Percentiles rank a stretch among this genome's conserved stretches.
Evolutionary conservation across 2,888 invertebrate genomes (phyloP).

Genomic region (Dioctria rufipes): DNA sequence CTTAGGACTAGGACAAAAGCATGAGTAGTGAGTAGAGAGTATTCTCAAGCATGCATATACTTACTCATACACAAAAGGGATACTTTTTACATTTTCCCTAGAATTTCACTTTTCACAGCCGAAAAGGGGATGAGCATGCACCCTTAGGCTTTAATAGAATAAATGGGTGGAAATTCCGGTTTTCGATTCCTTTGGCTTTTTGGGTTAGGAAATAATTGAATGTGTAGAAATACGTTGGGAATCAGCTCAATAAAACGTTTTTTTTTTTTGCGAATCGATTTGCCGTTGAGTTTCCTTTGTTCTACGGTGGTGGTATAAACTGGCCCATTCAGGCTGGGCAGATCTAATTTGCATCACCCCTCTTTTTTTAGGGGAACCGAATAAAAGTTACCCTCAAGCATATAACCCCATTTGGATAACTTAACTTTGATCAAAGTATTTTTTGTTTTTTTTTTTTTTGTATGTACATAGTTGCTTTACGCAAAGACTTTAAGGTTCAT

Average conservation of each 20-base stretch:
- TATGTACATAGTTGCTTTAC: background rate
- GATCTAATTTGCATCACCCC: conserved; percentile 40
- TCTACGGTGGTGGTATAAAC: background rate
- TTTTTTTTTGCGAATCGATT: conserved; percentile 23
- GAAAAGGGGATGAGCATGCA: conserved; percentile 16
- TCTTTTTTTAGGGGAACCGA: background rate
- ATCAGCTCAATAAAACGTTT: conserved; percentile 25
- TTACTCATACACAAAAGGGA: background rate
- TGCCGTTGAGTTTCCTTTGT: conserved; percentile 36
- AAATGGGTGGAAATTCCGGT: conserved; percentile 22
- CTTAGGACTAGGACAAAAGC: background rate
- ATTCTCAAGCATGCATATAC: conserved; percentile 5
- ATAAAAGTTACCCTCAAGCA: background rate
- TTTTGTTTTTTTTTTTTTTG: background rate
- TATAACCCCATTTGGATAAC: conserved; percentile 7
- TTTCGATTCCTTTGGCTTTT: conserved; percentile 34
- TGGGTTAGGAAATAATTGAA: conserved; percentile 45
- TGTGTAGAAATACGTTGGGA: conserved; percentile 27
- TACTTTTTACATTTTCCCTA: conserved; percentile 23
- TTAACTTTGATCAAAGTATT: conserved; percentile 50
- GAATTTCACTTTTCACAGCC: conserved; percentile 46
- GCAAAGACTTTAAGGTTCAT: too few relatives aligned
- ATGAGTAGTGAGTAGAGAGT: background rate
- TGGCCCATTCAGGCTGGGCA: background rate
- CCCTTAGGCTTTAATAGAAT: conserved; percentile 37